These are phyloP conservation scores for Drosophila neonasuta DNA, from an alignment of 2,888 invertebrate genomes.

Conservation along the genomic window DNA sequence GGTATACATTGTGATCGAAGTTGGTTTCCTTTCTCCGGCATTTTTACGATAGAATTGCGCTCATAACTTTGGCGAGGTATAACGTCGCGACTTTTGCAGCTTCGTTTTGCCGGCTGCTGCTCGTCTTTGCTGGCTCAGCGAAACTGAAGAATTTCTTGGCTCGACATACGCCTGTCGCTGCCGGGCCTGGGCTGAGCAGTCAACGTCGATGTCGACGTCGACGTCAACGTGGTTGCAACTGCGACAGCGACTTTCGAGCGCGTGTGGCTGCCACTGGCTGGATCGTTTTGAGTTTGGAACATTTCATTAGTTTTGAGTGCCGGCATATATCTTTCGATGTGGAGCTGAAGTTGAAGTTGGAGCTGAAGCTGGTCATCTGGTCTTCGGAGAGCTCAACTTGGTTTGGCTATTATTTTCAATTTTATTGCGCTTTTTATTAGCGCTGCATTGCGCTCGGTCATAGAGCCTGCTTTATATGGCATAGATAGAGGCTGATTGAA, in stretches of 20 bases:
- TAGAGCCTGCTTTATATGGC: constrained; percentile 47
- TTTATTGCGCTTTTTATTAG: constrained; percentile 76
- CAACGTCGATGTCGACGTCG: constrained; percentile 1
- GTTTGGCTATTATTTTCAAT: constrained; percentile 75
- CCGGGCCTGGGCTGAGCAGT: constrained; percentile 34
- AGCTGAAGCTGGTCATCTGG: constrained; percentile 25
- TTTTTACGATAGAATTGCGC: constrained; percentile 78
- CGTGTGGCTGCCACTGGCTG: constrained; percentile 57
- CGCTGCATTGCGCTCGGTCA: constrained; percentile 62
- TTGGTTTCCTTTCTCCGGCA: constrained; percentile 57
- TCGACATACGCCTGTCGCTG: constrained; percentile 71
- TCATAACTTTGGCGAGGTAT: constrained; percentile 68
- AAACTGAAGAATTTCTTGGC: constrained; percentile 69
- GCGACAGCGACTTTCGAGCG: constrained; percentile 6
- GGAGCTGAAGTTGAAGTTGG: constrained; percentile 10
- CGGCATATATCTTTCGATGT: constrained; percentile 72
- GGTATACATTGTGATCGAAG: not conserved
- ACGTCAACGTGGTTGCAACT: too few relatives aligned
- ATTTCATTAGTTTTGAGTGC: constrained; percentile 79
- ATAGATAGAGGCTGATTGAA: constrained; percentile 57
- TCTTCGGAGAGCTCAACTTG: constrained; percentile 27
- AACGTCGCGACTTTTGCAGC: constrained; percentile 38
- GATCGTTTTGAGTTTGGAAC: constrained; percentile 70
- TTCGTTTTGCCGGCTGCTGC: constrained; percentile 38
- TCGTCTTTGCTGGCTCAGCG: constrained; percentile 57